These are phyloP conservation scores for Prietella phreatophila DNA, from an alignment of 2,113 vertebrate genomes.

Conservation along the genomic window DNA sequence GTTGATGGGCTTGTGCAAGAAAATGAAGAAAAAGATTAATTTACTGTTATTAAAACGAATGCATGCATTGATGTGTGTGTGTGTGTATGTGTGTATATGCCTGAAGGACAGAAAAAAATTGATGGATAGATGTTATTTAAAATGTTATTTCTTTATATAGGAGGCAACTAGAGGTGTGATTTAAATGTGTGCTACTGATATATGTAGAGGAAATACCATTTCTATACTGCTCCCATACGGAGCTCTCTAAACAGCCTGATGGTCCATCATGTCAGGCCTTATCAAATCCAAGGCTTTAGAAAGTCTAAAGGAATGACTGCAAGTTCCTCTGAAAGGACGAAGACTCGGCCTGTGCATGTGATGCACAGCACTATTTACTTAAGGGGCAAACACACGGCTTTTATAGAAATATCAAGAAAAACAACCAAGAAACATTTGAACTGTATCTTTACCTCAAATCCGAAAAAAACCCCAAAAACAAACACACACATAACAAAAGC, in stretches of 20 bases:
- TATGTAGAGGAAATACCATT: slow-evolving; percentile 61
- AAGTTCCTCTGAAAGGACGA: slow-evolving; percentile 55
- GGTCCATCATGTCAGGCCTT: slow-evolving; percentile 53
- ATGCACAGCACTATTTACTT: slow-evolving; percentile 30
- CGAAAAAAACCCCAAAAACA: slow-evolving; percentile 50
- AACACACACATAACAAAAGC: slow-evolving; percentile 60
- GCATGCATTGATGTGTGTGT: not conserved
- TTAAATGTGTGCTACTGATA: slow-evolving; percentile 45
- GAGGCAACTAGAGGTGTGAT: not conserved
- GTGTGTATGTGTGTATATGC: no score
- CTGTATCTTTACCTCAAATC: slow-evolving; percentile 65
- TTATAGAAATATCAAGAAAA: slow-evolving; percentile 54
- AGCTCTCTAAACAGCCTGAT: slow-evolving; percentile 55
- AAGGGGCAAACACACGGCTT: slow-evolving; percentile 55
- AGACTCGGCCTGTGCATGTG: slow-evolving; percentile 46
- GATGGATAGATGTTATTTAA: not conserved
- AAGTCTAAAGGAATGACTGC: slow-evolving; percentile 58
- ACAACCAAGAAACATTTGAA: slow-evolving; percentile 60
- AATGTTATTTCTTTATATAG: slow-evolving; percentile 37
- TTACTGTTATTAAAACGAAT: not conserved
- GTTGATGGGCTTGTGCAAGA: not conserved
- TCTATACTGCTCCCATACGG: slow-evolving; percentile 56
- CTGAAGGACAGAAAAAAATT: not conserved
- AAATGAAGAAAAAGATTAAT: not conserved
- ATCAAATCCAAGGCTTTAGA: slow-evolving; percentile 51